Percentiles rank a stretch among this genome's conserved stretches.
Conservation (phyloP, 2,888 invertebrate species). For the Acronicta psi region DNA sequence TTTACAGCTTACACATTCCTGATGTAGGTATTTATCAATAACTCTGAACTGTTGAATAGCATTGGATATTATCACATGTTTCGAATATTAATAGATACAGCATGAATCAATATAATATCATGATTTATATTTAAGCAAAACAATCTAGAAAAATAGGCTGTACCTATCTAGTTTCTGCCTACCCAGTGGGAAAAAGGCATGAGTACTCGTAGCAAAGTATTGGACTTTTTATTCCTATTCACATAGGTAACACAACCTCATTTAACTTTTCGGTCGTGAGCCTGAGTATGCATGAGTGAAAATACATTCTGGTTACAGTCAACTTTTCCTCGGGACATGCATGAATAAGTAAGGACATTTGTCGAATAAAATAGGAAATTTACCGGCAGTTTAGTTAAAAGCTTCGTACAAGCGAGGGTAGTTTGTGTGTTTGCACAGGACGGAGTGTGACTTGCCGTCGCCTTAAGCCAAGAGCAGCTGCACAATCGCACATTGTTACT, state of each 20-base stretch:
- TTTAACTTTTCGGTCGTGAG: constrained; percentile 50
- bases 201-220: constrained; percentile 5
- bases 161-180: too few relatives aligned
- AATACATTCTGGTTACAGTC: constrained; percentile 55
- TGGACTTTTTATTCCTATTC: constrained; percentile 24
- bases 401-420: constrained; percentile 57
- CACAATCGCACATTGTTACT: constrained; percentile 57
- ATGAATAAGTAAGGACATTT: constrained; percentile 75
- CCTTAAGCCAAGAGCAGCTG: constrained; percentile 25
- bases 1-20: constrained; percentile 8
- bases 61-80: constrained; percentile 5
- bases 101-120: neutral
- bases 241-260: constrained; percentile 45
- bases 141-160: too few relatives aligned
- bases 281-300: constrained; percentile 56
- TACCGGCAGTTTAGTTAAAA: constrained; percentile 71
- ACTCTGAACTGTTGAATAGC: constrained; percentile 15
- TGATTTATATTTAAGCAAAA: too few relatives aligned
- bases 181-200: too few relatives aligned
- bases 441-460: constrained; percentile 31
- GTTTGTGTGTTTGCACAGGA: constrained; percentile 66
- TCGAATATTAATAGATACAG: constrained; percentile 10
- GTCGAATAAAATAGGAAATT: constrained; percentile 74
- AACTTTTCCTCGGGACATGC: constrained; percentile 65
- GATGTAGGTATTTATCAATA: neutral